phyloP scores from a whole-genome alignment of 1,140 invertebrate species.

The Aleiodes sp. region DNA sequence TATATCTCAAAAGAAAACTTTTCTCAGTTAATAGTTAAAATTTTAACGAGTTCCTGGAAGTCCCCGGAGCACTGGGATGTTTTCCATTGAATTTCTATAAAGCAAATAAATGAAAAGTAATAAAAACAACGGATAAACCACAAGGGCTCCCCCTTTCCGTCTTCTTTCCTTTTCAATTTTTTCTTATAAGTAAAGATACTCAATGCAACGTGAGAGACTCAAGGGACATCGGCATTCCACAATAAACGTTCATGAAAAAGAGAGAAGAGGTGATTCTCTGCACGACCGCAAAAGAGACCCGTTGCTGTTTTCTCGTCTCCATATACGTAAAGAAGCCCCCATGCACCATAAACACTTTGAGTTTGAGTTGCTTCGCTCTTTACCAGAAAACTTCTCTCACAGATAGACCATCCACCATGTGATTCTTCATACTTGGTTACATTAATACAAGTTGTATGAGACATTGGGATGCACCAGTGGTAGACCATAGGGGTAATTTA shows the following conservation, averaged over 20 bases:
- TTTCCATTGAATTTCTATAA: background rate
- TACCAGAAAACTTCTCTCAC: background rate
- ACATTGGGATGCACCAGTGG: background rate
- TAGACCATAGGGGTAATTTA: background rate
- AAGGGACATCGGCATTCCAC: slow-evolving; percentile 13
- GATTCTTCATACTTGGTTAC: background rate
- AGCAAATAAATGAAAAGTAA: background rate
- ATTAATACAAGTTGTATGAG: background rate
- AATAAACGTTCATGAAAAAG: background rate
- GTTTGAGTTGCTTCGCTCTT: background rate
- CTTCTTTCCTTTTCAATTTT: background rate
- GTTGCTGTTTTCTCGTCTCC: background rate
- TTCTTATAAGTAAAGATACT: background rate
- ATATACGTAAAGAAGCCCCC: background rate
- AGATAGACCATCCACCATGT: background rate
- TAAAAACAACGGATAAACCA: background rate
- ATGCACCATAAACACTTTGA: too few species aligned
- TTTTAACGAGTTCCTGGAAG: background rate
- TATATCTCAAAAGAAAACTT: too few species aligned
- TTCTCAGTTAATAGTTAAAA: too few species aligned
- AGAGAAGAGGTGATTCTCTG: background rate
- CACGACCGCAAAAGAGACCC: background rate
- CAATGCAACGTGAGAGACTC: background rate
- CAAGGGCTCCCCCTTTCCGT: background rate
- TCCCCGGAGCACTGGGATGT: background rate